Conservation (phyloP, 2,888 invertebrate species). For the Cecidostiba fungosa region DNA sequence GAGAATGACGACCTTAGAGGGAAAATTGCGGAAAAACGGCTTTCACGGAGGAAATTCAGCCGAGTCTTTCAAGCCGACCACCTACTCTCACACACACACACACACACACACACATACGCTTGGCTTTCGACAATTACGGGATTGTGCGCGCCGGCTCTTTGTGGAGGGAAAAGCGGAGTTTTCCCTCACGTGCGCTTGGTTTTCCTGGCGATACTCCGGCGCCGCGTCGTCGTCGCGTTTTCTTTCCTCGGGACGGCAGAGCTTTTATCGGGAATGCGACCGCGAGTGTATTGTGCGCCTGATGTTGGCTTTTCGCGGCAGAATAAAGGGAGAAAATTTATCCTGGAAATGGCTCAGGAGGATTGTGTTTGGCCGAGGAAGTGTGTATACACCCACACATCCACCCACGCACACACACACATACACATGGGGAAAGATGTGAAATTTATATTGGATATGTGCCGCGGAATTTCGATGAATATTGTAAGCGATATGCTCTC, state of each 20-base stretch:
- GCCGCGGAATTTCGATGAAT: neutral
- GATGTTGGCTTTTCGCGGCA: conserved; percentile 12
- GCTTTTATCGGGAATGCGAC: conserved; percentile 46
- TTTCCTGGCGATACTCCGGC: neutral
- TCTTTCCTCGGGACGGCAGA: conserved; percentile 4
- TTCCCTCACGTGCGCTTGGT: neutral
- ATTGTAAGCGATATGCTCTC: neutral
- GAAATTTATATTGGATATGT: too few species aligned
- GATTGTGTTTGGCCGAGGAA: neutral
- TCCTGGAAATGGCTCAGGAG: neutral
- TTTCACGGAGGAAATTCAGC: neutral
- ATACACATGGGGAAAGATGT: too few species aligned
- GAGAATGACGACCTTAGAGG: neutral
- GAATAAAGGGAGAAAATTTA: conserved; percentile 7
- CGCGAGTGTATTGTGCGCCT: neutral
- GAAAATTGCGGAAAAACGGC: conserved; percentile 22
- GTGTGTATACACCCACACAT: neutral
- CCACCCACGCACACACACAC: too few species aligned
- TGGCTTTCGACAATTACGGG: conserved; percentile 28
- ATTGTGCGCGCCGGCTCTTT: conserved; percentile 28
- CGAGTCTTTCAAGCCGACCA: conserved; percentile 13
- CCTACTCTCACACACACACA: neutral
- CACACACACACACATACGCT: neutral
- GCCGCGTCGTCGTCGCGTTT: neutral
- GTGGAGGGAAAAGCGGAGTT: conserved; percentile 13